Evolutionary conservation across 92 coral and sea anemone genomes (phyloP).

Genomic region (Diadumene lineata): DNA sequence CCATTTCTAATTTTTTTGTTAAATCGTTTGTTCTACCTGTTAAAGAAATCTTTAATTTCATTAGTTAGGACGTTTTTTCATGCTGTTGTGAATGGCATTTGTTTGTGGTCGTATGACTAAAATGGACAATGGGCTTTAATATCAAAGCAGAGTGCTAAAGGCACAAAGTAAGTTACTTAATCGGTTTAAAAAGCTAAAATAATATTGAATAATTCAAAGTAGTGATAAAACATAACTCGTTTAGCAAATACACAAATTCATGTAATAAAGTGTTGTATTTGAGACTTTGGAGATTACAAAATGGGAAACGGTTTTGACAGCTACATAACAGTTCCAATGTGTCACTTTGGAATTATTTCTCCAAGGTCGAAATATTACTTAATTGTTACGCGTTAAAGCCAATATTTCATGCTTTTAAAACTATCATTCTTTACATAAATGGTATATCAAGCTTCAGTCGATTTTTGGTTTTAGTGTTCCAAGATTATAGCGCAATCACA

Average conservation of each 20-base stretch:
- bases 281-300: not conserved
- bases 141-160: not conserved
- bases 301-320: not conserved
- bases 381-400: not conserved
- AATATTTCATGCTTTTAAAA: not conserved
- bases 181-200: conserved; percentile 4
- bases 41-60: not conserved
- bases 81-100: not conserved
- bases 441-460: not conserved
- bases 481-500: too few relatives aligned
- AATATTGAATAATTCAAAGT: conserved; percentile 11
- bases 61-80: not conserved
- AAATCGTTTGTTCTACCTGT: not conserved
- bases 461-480: too few relatives aligned
- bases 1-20: not conserved
- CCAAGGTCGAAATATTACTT: not conserved
- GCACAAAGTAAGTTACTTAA: not conserved
- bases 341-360: not conserved
- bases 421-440: not conserved
- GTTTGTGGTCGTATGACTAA: conserved; percentile 9
- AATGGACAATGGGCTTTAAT: not conserved
- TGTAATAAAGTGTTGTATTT: not conserved
- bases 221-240: not conserved
- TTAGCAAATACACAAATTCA: not conserved
- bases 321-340: not conserved